Base-by-base conservation (phyloP, 2,113 vertebrate genomes). In the Machaerirhynchus nigripectus region DNA sequence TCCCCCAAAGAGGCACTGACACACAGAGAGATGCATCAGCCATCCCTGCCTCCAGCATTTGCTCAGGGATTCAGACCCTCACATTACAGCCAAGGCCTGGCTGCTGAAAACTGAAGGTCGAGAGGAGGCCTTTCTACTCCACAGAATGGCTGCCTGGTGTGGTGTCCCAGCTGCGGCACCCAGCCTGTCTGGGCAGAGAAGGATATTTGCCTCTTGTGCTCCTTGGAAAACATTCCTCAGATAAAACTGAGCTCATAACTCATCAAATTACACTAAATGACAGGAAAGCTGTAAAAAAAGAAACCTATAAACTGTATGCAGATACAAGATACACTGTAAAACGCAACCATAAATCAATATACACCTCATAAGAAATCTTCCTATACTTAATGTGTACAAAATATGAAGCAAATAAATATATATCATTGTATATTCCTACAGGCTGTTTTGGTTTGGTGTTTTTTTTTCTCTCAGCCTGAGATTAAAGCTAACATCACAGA, bases 321-420 rank as follows among this genome's bases (percentile, higher is more conserved):
- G 82, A 75, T 84, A 89, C 27, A 86, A 89, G 57, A 93, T 67
- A 94, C 42, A 89, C 63, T 78, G 71, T 77, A 93, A 96, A 83
- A 74, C 0, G 1, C 61, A 94, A 56, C 33, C 64, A 28, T 95
- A 91, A 90, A 95, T 93, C 93, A 93, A 88, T 63, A 90, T 56
- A 55, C 92, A 96, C 92, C 79, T 88, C 82, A 63, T 93, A 93
- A 91, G 87, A 77, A 97, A 91, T 68, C 78, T 88, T 86, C 19
- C 60, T 94, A 19, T 91, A 50, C 19, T 86, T 83, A 67, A 65
- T 83, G 78, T 88, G 75, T 93, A 91, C 87, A 90, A 91, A 94
- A 94, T 91, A 96, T 37, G 63, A 93, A 87, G 88, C 71, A 93
- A 96, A 95, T 90, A 96, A 96, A 84, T 64, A 93, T 11, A 27